Evolutionary conservation across 1,140 invertebrate genomes (phyloP).

Genomic region (Xylocopa sonorina): DNA sequence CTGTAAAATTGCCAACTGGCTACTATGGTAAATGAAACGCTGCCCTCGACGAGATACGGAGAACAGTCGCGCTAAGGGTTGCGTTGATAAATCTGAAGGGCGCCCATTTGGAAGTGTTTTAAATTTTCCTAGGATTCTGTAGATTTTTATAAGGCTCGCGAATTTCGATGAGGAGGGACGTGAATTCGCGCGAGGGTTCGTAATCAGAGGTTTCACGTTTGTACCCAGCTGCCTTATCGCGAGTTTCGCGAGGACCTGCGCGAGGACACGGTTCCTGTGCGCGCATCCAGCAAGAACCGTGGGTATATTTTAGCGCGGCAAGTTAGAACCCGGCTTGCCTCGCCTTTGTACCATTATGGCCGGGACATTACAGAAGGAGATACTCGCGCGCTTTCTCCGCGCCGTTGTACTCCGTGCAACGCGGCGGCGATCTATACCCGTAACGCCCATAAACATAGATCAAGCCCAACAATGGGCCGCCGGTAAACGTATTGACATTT

Average conservation of each 20-base stretch:
- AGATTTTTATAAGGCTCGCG: neutral
- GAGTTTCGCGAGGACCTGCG: neutral
- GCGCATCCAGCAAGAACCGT: neutral
- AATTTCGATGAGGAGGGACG: neutral
- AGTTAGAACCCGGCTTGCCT: conserved; percentile 28
- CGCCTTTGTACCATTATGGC: conserved; percentile 63
- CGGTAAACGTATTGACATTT: conserved; percentile 77
- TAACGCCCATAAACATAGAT: conserved; percentile 72
- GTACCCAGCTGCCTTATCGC: conserved; percentile 21
- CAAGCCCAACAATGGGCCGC: conserved; percentile 71
- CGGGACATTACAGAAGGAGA: conserved; percentile 64
- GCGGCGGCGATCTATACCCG: conserved; percentile 31
- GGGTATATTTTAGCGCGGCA: conserved; percentile 41
- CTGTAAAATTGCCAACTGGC: neutral
- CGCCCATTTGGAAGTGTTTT: neutral
- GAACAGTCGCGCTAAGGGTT: neutral
- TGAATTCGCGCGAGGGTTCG: neutral
- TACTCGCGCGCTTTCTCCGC: conserved; percentile 48
- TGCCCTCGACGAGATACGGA: neutral
- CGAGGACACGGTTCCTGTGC: neutral
- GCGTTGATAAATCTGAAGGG: neutral
- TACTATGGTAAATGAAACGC: neutral
- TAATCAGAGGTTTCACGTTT: neutral
- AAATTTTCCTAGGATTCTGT: neutral
- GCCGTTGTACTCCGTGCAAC: conserved; percentile 40